A percentile compares a stretch with the other conserved stretches of the same genome.
Evolutionary conservation across 1,140 invertebrate genomes (phyloP).

Genomic region (Pseudomyrmex gracilis): DNA sequence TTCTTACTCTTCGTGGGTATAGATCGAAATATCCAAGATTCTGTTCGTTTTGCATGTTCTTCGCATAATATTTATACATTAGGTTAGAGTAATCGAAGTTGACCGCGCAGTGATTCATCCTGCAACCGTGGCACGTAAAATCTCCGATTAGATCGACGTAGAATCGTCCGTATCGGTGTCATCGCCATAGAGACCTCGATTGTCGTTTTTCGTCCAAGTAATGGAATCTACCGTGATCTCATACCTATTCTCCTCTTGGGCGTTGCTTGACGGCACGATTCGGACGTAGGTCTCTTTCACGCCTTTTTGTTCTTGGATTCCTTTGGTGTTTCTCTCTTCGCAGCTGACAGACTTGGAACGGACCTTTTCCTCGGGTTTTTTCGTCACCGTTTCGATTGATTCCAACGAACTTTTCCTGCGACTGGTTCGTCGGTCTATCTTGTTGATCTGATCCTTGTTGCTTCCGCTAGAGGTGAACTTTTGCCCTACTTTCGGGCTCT

Average conservation of each 20-base stretch:
- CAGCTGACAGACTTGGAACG: slow-evolving; percentile 67
- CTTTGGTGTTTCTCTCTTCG: slow-evolving; percentile 50
- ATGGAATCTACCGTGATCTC: slow-evolving; percentile 74
- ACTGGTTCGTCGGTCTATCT: slow-evolving; percentile 58
- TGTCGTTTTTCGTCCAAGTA: slow-evolving; percentile 71
- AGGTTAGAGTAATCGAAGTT: background rate
- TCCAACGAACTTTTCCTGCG: slow-evolving; percentile 63
- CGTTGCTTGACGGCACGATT: slow-evolving; percentile 75
- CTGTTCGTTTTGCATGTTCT: background rate
- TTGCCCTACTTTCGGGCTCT: slow-evolving; percentile 60
- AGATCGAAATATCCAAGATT: too few relatives aligned
- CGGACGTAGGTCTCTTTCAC: slow-evolving; percentile 76
- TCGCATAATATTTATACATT: background rate
- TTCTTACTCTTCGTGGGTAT: too few relatives aligned
- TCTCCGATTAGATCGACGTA: slow-evolving; percentile 79
- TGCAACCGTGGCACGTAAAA: background rate
- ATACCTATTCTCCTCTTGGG: slow-evolving; percentile 71
- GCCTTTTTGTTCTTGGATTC: slow-evolving; percentile 48
- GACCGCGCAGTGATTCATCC: background rate
- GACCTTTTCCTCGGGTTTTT: slow-evolving; percentile 61
- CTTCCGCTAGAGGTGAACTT: slow-evolving; percentile 4
- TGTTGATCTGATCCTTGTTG: slow-evolving; percentile 58
- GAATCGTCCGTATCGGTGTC: slow-evolving; percentile 81
- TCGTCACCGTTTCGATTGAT: slow-evolving; percentile 53
- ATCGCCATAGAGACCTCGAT: slow-evolving; percentile 70